Base-by-base conservation (phyloP, 2,888 invertebrate genomes). In the Apamea crenata region DNA sequence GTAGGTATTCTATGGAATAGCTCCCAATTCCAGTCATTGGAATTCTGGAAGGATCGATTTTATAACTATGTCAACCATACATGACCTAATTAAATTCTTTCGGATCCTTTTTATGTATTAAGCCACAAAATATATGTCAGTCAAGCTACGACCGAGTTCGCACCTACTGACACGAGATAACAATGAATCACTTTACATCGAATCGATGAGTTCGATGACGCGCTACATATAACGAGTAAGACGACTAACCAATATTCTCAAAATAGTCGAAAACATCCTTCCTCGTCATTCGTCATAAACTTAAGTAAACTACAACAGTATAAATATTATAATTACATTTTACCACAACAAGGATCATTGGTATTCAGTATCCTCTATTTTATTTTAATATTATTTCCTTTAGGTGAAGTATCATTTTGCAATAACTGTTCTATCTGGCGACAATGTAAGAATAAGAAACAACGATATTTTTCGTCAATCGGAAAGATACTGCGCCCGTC, bases 111-210 rank as follows among this genome's bases (percentile, higher is more conserved):
- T 70, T 73, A 74, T 71, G 73, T 53, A 21, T 67, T 29, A 36
- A 80, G 40, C 67, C 69, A 56, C 25, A 18, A 68, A 65, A 87
- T 78, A 76, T 85, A 74, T 86, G 85, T 88, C 84, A 90, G n/a
- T 40, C 56, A 56, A 73, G 81, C 77, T 72, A 68, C 68, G 78
- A 47, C 82, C 81, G 80, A 79, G 74, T 82, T 81, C 65, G 71
- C 74, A 83, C 78, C 59, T 73, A 81, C 77, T 61, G 66, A 78
- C 73, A 79, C 76, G 68, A 88, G 87, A 88, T 87, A 87, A 85
- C 76, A 78, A 76, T 86, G 88, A 89, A 83, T 87, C 89, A 89
- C 74, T 87, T 80, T 78, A 83, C 83, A 80, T 70, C 44, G 80
- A 86, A 88, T 82, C 84, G 75, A 84, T 86, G 80, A 80, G 56